These are phyloP conservation scores for Cichlasoma orientale DNA, from an alignment of 2,797 vertebrate genomes.

Conservation along the genomic window DNA sequence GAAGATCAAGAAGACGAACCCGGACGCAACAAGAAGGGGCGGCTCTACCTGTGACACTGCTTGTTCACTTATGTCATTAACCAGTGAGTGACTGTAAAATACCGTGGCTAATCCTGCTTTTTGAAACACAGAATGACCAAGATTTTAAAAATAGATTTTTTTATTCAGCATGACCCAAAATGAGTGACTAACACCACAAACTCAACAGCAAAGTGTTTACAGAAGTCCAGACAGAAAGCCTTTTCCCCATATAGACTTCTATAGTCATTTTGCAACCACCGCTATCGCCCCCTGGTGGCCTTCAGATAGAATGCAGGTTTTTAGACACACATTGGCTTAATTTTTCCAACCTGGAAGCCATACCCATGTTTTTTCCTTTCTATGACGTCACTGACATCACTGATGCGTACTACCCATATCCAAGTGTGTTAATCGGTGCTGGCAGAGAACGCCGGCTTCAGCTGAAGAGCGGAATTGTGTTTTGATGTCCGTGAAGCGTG, in stretches of 20 bases:
- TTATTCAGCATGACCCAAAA: neutral
- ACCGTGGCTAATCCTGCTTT: neutral
- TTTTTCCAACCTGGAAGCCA: neutral
- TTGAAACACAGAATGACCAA: neutral
- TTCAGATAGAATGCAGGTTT: neutral
- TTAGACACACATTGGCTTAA: neutral
- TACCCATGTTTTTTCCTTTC: neutral
- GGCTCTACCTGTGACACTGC: neutral
- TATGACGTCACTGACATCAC: neutral
- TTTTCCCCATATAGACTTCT: neutral
- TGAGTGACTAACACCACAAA: neutral
- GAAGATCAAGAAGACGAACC: neutral
- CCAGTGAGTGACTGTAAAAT: neutral
- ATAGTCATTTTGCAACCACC: fast-evolving
- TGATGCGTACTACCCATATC: neutral
- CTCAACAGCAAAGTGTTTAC: too few species aligned
- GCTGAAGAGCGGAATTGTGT: neutral
- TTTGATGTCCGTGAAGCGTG: neutral
- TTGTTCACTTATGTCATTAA: neutral
- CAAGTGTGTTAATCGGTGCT: neutral
- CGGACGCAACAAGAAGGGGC: neutral
- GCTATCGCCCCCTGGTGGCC: neutral
- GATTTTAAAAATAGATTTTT: neutral
- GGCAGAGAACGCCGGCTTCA: neutral
- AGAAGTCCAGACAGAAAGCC: neutral